These are phyloP conservation scores for Blastobasis lacticolella DNA, from an alignment of 2,888 invertebrate genomes.

Conservation along the genomic window DNA sequence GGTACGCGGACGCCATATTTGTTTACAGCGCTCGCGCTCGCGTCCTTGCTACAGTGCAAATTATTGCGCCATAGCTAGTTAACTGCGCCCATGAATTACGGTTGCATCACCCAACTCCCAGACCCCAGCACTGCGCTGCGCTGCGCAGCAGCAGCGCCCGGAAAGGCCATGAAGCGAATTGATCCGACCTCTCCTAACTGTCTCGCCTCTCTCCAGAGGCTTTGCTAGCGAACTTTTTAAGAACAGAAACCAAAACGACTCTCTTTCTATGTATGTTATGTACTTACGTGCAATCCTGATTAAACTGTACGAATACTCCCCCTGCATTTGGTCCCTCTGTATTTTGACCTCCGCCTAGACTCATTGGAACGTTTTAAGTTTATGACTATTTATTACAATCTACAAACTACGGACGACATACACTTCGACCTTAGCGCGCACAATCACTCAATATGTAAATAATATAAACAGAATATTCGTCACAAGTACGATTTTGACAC, in stretches of 20 bases:
- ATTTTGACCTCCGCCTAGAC: constrained; percentile 83
- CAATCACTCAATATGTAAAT: constrained; percentile 45
- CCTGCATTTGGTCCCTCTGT: constrained; percentile 85
- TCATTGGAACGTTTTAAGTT: constrained; percentile 82
- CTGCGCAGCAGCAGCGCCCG: constrained; percentile 22
- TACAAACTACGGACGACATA: constrained; percentile 48
- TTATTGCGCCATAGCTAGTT: constrained; percentile 57
- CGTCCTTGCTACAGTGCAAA: constrained; percentile 16
- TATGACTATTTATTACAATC: constrained; percentile 42
- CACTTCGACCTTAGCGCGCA: constrained; percentile 49
- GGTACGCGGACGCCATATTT: constrained; percentile 33
- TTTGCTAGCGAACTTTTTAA: background rate
- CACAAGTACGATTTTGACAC: constrained; percentile 71
- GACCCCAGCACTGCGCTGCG: constrained; percentile 16
- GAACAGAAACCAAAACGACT: too few species aligned
- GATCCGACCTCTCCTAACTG: background rate
- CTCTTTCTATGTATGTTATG: background rate
- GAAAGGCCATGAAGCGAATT: constrained; percentile 17
- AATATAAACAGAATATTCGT: constrained; percentile 51
- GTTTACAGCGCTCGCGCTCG: constrained; percentile 22
- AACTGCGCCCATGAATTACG: too few species aligned
- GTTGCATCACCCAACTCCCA: background rate
- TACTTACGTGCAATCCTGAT: constrained; percentile 98
- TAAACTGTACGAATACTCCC: constrained; percentile 96
- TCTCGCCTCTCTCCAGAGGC: constrained; percentile 2